These are phyloP conservation scores for Octodon degus DNA, from an alignment of 2,113 vertebrate genomes.

Conservation along the genomic window DNA sequence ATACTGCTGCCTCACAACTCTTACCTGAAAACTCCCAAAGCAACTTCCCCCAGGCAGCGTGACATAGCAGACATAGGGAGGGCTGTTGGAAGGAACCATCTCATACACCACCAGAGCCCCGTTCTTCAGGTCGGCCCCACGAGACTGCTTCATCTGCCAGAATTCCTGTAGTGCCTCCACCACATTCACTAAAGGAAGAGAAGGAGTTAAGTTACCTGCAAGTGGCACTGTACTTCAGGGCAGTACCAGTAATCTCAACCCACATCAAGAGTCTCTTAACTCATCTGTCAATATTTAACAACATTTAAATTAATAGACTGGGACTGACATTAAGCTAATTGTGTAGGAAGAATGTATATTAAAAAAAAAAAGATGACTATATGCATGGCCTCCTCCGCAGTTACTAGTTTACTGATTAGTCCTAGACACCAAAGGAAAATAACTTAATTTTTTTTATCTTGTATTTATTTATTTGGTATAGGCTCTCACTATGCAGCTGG, in stretches of 20 bases:
- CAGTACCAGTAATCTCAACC: not conserved
- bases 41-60: constrained; percentile 98
- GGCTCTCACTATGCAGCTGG: too few relatives aligned
- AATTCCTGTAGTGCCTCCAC: constrained; percentile 99
- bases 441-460: not conserved
- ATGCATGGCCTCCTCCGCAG: not conserved
- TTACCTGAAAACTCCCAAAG: constrained; percentile 98
- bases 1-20: rapidly evolving
- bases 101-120: constrained; percentile 98
- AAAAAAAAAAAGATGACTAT: not conserved
- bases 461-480: too few relatives aligned
- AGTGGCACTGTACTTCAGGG: not conserved
- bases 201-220: not conserved
- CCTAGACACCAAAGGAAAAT: not conserved
- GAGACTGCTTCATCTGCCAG: constrained; percentile 99
- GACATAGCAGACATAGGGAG: constrained; percentile 97
- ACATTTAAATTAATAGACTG: not conserved
- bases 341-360: not conserved
- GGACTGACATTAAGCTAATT: not conserved
- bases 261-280: not conserved
- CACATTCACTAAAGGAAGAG: constrained; percentile 92
- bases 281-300: not conserved
- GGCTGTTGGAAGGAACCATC: constrained; percentile 96
- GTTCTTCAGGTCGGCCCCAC: constrained; percentile 96
- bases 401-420: constrained; percentile 9